These are phyloP conservation scores for Jordanella pulchra DNA, from an alignment of 2,797 vertebrate genomes.

Conservation along the genomic window DNA sequence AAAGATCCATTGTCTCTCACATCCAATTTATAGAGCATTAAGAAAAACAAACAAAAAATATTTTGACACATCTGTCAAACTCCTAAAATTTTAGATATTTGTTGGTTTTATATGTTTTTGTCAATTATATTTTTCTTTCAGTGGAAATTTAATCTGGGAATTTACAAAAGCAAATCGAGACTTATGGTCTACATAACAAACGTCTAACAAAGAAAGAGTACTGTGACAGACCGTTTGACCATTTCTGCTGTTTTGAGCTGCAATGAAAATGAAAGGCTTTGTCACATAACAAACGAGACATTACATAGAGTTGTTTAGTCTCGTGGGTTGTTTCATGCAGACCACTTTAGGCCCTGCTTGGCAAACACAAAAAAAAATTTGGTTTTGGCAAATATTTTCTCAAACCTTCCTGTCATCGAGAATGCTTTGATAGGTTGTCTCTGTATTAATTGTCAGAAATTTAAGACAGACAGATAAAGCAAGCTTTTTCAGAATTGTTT, in stretches of 20 bases:
- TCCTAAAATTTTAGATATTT: background rate
- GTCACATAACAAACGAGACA: constrained; percentile 63
- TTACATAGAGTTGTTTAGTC: constrained; percentile 76
- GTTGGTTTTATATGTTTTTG: constrained; percentile 3
- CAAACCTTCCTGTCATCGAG: constrained; percentile 48
- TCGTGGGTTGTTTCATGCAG: constrained; percentile 61
- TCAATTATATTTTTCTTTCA: background rate
- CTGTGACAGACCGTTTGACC: constrained; percentile 17
- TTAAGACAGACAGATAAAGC: background rate
- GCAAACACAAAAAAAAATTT: constrained; percentile 53
- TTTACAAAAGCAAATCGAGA: background rate
- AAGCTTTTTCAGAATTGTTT: background rate
- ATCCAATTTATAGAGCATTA: background rate
- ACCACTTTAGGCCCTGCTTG: constrained; percentile 63
- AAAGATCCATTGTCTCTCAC: background rate
- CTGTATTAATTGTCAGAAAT: constrained; percentile 35
- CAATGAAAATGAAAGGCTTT: constrained; percentile 61
- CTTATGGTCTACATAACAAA: constrained; percentile 10
- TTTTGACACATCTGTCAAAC: background rate
- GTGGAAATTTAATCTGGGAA: background rate
- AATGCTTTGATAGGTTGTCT: constrained; percentile 33
- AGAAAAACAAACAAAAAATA: background rate
- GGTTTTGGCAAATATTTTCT: constrained; percentile 63
- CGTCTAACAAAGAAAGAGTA: constrained; percentile 21
- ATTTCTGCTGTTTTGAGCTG: constrained; percentile 36